Percentiles rank a stretch among this genome's conserved stretches.
Conservation (phyloP, 2,888 invertebrate genomes). For the Athalia cordata region DNA sequence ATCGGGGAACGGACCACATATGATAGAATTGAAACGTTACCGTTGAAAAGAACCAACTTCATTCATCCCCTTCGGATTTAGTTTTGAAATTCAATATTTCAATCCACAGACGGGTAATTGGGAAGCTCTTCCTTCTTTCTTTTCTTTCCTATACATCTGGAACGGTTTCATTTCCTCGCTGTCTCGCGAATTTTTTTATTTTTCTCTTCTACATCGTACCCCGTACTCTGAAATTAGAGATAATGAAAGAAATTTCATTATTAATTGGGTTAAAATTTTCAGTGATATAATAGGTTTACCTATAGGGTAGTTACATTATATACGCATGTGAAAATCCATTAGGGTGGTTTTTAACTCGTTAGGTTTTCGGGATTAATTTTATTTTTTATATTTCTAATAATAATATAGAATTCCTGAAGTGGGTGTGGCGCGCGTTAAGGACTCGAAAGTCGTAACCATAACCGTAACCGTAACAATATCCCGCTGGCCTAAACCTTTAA, state of each 20-base stretch:
- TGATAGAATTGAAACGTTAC: constrained; percentile 6
- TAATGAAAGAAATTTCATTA: too few species aligned
- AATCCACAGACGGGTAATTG: background rate
- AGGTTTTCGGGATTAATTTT: constrained; percentile 27
- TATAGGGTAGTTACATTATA: background rate
- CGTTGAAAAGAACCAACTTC: background rate
- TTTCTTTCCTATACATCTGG: background rate
- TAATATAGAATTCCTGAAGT: background rate
- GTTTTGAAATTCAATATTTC: constrained; percentile 4
- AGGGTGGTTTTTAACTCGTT: background rate
- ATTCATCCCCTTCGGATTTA: background rate
- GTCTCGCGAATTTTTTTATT: too few species aligned
- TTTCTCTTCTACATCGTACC: too few species aligned
- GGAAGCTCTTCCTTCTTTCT: background rate
- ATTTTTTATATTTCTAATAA: constrained; percentile 8
- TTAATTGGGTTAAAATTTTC: too few species aligned
- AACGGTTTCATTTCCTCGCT: background rate
- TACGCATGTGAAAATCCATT: background rate
- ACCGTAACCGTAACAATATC: constrained; percentile 44
- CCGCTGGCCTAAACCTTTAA: constrained; percentile 22
- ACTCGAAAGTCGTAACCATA: constrained; percentile 25
- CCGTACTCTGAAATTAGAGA: too few species aligned
- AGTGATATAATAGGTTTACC: background rate
- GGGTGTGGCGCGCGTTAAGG: background rate
- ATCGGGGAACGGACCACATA: background rate